These are phyloP conservation scores for Palythoa grandiflora DNA, from an alignment of 92 coral and sea anemone genomes.

Conservation along the genomic window DNA sequence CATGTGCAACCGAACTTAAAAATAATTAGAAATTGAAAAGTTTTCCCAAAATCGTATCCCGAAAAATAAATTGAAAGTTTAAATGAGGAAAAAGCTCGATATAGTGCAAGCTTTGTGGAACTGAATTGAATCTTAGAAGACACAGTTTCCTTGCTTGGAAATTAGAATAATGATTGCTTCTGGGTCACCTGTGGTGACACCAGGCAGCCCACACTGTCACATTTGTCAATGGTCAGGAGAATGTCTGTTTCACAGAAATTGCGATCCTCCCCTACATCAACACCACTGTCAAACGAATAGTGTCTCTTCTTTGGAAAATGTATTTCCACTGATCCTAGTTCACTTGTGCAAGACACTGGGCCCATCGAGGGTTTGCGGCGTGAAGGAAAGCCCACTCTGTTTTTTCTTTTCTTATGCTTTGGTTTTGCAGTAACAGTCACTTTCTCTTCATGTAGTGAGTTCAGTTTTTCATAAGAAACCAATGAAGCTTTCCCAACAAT, in stretches of 20 bases:
- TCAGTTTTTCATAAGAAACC: conserved; percentile 17
- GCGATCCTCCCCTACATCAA: conserved; percentile 13
- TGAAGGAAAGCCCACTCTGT: conserved; percentile 20
- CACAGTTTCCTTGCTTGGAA: conserved; percentile 1
- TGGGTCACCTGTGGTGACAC: conserved; percentile 18
- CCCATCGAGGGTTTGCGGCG: conserved; percentile 29
- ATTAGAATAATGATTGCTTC: conserved; percentile 5
- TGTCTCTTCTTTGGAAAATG: conserved; percentile 47
- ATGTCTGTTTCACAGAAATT: conserved; percentile 42
- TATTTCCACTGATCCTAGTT: conserved; percentile 1
- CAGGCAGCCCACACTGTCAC: conserved; percentile 27
- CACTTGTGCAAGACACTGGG: background rate
- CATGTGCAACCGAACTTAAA: background rate
- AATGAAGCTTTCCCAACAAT: conserved; percentile 4
- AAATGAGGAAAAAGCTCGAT: background rate
- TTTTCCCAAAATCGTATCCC: background rate
- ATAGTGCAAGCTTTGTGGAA: no score
- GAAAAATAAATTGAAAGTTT: background rate
- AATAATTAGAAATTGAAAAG: background rate
- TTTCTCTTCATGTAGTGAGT: background rate
- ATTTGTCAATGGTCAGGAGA: conserved; percentile 27
- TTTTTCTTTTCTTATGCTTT: conserved; percentile 29
- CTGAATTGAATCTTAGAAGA: background rate
- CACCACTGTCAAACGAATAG: conserved; percentile 34
- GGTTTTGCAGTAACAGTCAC: background rate